Conservation (phyloP, 2,113 vertebrate genomes). For the Puntigrus tetrazona region DNA sequence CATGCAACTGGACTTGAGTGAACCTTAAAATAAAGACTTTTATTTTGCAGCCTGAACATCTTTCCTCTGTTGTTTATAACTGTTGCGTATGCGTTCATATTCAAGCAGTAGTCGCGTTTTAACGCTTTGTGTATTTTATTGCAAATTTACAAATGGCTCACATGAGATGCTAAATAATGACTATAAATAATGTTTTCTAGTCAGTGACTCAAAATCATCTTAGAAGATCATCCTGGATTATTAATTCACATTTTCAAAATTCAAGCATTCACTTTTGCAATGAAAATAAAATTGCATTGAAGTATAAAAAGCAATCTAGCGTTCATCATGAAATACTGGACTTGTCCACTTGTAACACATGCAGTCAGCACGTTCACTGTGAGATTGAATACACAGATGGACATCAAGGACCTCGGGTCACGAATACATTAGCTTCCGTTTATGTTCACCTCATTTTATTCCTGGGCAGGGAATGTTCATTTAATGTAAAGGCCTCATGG, state of each 20-base stretch:
- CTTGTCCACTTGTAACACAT: not conserved
- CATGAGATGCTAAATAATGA: not conserved
- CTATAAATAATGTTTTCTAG: not conserved
- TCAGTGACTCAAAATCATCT: not conserved
- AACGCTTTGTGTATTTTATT: not conserved
- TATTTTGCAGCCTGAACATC: not conserved
- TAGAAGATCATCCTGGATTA: not conserved
- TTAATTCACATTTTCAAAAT: not conserved
- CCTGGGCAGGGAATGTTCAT: not conserved
- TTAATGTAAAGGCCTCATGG: not conserved
- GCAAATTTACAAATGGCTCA: not conserved
- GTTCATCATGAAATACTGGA: slow-evolving; percentile 23
- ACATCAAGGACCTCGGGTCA: not conserved
- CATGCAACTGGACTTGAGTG: too few relatives aligned
- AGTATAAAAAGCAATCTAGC: slow-evolving; percentile 13
- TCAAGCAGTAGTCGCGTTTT: not conserved
- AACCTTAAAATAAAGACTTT: too few relatives aligned
- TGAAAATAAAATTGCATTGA: not conserved
- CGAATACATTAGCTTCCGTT: not conserved
- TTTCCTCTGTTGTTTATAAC: not conserved
- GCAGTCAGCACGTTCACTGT: not conserved
- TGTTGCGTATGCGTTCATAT: not conserved
- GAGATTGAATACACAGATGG: not conserved
- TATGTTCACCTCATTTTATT: not conserved
- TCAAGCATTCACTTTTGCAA: not conserved